phyloP scores from a whole-genome alignment of 2,888 invertebrate species.

The Dicycla oo region DNA sequence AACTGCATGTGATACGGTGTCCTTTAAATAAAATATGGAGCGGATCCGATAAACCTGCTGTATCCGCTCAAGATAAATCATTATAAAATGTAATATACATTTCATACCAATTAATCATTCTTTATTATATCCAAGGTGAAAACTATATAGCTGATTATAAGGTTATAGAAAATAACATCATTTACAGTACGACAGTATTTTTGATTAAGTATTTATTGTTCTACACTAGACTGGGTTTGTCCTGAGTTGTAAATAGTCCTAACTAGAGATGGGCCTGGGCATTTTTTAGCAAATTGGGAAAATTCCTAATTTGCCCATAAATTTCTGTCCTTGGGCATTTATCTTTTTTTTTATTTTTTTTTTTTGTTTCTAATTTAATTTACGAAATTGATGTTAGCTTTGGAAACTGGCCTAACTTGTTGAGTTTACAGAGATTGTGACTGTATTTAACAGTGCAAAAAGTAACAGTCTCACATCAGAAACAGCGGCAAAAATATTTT shows the following conservation, averaged over 20 bases:
- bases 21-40: not conserved
- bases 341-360: no score
- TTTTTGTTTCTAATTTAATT: no score
- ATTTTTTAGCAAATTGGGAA: no score
- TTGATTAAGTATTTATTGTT: not conserved
- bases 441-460: no score
- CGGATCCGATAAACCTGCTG: not conserved
- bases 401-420: no score
- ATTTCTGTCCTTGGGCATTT: no score
- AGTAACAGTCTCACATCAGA: no score
- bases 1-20: not conserved
- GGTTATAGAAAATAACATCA: not conserved
- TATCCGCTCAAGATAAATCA: not conserved
- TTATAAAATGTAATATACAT: not conserved
- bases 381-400: no score
- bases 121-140: not conserved
- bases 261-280: no score
- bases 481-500: no score
- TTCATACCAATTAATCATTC: not conserved
- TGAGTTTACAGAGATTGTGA: no score
- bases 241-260: not conserved
- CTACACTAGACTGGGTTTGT: not conserved
- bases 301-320: no score
- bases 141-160: not conserved
- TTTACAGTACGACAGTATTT: not conserved